Evolutionary conservation across 2,113 vertebrate genomes (phyloP).

Genomic region (Acrocephalus arundinaceus): DNA sequence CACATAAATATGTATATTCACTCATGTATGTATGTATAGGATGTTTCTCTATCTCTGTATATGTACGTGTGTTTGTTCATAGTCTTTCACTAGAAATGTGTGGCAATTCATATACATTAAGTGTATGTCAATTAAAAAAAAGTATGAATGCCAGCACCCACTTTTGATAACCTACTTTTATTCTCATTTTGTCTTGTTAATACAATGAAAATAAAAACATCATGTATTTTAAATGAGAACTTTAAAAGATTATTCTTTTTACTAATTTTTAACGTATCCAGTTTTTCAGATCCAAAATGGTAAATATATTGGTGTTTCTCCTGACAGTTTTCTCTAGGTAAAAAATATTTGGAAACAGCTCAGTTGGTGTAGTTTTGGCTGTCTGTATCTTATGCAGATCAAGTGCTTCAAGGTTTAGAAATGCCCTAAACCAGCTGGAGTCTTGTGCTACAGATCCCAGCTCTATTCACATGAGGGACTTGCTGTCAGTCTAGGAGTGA

Average conservation of each 20-base stretch:
- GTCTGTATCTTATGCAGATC: neutral
- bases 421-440: neutral
- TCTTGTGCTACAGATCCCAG: neutral
- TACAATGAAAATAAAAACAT: conserved; percentile 56
- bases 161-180: conserved; percentile 62
- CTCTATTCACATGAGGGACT: neutral
- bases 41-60: conserved; percentile 33
- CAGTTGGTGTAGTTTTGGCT: neutral
- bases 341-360: neutral
- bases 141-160: conserved; percentile 41
- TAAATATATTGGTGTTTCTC: neutral
- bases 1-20: conserved; percentile 28
- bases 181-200: conserved; percentile 60
- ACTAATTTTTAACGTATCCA: neutral
- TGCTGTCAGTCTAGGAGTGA: neutral
- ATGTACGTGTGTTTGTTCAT: conserved; percentile 30
- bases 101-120: conserved; percentile 45
- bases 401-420: neutral
- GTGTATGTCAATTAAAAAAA: conserved; percentile 13
- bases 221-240: conserved; percentile 64
- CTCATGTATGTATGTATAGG: conserved; percentile 40
- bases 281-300: neutral
- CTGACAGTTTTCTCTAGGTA: neutral
- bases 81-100: conserved; percentile 32
- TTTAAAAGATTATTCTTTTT: conserved; percentile 51